These are phyloP conservation scores for Atlantisia rogersi DNA, from an alignment of 2,113 vertebrate genomes.

Conservation along the genomic window DNA sequence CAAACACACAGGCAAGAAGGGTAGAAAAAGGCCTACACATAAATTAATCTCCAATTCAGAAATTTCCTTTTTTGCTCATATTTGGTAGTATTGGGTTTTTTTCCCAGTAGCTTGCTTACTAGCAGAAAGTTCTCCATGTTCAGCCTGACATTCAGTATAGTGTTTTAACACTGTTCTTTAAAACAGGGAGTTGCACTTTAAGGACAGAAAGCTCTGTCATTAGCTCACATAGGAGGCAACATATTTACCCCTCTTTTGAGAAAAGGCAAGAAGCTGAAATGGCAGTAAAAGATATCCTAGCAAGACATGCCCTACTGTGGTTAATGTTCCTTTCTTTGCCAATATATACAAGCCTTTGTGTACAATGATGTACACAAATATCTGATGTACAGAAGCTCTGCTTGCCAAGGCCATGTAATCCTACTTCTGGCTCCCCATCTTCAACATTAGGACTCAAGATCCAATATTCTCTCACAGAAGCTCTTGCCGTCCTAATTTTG, in stretches of 20 bases:
- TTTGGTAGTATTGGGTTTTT: not conserved
- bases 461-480: not conserved
- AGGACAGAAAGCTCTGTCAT: not conserved
- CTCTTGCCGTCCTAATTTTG: not conserved
- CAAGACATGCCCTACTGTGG: not conserved
- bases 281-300: not conserved
- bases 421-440: not conserved
- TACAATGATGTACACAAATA: not conserved
- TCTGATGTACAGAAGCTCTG: not conserved
- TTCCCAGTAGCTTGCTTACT: not conserved
- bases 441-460: not conserved
- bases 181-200: not conserved
- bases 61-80: not conserved
- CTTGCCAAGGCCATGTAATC: not conserved
- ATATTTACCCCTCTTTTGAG: not conserved
- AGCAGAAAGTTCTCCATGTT: not conserved
- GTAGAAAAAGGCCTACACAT: not conserved
- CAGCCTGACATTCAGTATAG: not conserved
- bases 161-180: not conserved
- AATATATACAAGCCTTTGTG: not conserved
- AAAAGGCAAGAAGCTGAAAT: not conserved
- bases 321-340: not conserved
- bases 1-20: not conserved
- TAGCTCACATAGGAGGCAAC: not conserved
- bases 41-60: not conserved